A percentile compares a stretch with the other conserved stretches of the same genome.
phyloP scores from a whole-genome alignment of 2,797 vertebrate species.

The Pelodytes ibericus region DNA sequence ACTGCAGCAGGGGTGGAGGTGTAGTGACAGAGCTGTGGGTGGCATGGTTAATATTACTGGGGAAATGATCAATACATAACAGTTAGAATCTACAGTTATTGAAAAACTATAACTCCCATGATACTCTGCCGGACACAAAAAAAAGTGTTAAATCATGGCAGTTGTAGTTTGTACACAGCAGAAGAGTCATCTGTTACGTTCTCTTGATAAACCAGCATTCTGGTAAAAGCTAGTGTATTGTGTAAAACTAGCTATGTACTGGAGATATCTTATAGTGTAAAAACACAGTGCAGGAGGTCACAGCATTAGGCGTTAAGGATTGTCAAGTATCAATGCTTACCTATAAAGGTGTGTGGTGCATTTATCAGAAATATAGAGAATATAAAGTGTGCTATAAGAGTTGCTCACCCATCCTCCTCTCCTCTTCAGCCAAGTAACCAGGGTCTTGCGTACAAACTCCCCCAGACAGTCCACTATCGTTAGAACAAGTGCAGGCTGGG shows the following conservation, averaged over 20 bases:
- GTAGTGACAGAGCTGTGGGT: neutral
- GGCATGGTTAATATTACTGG: neutral
- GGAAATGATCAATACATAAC: neutral
- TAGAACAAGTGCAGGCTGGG: slow-evolving; percentile 89
- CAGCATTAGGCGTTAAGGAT: too few species aligned
- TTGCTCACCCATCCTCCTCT: slow-evolving; percentile 94
- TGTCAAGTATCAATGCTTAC: neutral
- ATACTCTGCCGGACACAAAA: too few species aligned
- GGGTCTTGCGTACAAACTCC: slow-evolving; percentile 91
- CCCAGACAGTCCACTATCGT: slow-evolving; percentile 95
- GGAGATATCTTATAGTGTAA: too few species aligned
- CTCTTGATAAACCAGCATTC: too few species aligned
- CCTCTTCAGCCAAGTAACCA: slow-evolving; percentile 86
- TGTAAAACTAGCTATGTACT: too few species aligned
- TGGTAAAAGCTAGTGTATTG: too few species aligned
- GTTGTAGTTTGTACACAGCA: too few species aligned
- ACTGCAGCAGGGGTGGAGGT: neutral
- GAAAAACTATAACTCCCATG: too few species aligned
- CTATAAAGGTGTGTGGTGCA: neutral
- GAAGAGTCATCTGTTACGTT: too few species aligned
- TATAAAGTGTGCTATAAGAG: neutral
- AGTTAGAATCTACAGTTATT: too few species aligned
- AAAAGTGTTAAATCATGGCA: too few species aligned
- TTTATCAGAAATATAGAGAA: neutral
- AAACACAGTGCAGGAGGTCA: too few species aligned